Evolutionary conservation across 2,113 vertebrate genomes (phyloP).

Genomic region (Eulacestoma nigropectus): DNA sequence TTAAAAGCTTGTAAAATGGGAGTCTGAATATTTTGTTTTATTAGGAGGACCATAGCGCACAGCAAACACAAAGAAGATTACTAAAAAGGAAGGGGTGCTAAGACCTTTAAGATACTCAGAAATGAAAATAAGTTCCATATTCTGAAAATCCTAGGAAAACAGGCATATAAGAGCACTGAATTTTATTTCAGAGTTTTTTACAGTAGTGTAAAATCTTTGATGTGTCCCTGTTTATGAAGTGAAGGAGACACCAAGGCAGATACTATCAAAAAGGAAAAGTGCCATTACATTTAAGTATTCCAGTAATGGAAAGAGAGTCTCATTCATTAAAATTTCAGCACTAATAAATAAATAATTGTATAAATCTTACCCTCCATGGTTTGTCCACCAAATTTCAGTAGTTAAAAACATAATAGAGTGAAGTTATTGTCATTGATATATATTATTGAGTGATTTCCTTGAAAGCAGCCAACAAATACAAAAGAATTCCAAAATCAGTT

Average conservation of each 20-base stretch:
- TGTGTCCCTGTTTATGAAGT: slow-evolving; percentile 23
- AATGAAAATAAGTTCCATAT: slow-evolving; percentile 39
- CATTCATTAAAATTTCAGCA: background rate
- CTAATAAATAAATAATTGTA: background rate
- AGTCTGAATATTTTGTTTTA: slow-evolving; percentile 68
- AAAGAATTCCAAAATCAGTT: background rate
- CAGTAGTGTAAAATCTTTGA: slow-evolving; percentile 45
- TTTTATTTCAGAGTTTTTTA: slow-evolving; percentile 12
- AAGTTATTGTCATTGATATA: background rate
- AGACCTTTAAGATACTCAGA: slow-evolving; percentile 15
- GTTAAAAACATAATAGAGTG: background rate
- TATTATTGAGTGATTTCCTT: background rate
- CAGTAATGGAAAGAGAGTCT: background rate
- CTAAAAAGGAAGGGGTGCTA: slow-evolving; percentile 24
- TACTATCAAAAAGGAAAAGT: background rate
- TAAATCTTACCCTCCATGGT: background rate
- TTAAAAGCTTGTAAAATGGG: slow-evolving; percentile 56
- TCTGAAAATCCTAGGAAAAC: slow-evolving; percentile 4
- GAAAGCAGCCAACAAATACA: background rate
- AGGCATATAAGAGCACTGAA: background rate
- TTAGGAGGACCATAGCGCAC: slow-evolving; percentile 15
- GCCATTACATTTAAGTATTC: background rate
- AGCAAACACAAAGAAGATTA: slow-evolving; percentile 45
- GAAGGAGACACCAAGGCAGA: slow-evolving; percentile 25
- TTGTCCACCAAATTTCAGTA: background rate